These are phyloP conservation scores for Oncorhynchus clarkii DNA, from an alignment of 2,113 vertebrate species.

Conservation along the genomic window DNA sequence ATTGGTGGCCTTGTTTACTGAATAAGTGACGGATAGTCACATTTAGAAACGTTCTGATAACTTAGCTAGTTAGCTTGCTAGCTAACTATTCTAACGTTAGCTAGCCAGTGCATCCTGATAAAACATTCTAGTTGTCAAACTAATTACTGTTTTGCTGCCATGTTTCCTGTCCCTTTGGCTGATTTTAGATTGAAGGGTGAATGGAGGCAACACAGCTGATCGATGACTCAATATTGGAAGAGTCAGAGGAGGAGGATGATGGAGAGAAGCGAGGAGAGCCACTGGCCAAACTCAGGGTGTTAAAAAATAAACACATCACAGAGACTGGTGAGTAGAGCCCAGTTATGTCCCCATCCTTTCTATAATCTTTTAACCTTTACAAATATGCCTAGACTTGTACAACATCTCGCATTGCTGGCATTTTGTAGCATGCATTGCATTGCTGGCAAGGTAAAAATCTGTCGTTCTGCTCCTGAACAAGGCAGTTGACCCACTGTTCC, in stretches of 20 bases:
- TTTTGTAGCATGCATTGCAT: background rate
- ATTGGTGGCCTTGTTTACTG: too few species aligned
- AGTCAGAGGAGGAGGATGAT: slow-evolving; percentile 57
- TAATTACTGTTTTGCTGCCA: background rate
- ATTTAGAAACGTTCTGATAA: too few species aligned
- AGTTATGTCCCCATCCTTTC: too few species aligned
- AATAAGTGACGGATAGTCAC: too few species aligned
- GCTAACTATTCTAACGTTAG: background rate
- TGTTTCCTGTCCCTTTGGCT: background rate
- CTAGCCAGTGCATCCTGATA: background rate
- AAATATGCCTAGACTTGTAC: too few species aligned
- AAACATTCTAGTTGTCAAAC: background rate
- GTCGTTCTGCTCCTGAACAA: too few species aligned
- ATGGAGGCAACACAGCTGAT: slow-evolving; percentile 77
- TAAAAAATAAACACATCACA: slow-evolving; percentile 70
- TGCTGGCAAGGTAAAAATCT: background rate
- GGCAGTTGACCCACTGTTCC: too few species aligned
- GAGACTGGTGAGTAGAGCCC: slow-evolving; percentile 62
- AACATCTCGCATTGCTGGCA: too few species aligned
- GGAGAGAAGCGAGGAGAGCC: slow-evolving; percentile 31
- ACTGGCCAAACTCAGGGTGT: slow-evolving; percentile 68
- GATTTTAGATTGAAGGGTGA: background rate
- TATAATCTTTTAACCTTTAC: background rate
- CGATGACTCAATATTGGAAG: slow-evolving; percentile 58
- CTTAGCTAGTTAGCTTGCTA: background rate